phyloP scores from a whole-genome alignment of 2,888 invertebrate species.

The Penaeus monodon region DNA sequence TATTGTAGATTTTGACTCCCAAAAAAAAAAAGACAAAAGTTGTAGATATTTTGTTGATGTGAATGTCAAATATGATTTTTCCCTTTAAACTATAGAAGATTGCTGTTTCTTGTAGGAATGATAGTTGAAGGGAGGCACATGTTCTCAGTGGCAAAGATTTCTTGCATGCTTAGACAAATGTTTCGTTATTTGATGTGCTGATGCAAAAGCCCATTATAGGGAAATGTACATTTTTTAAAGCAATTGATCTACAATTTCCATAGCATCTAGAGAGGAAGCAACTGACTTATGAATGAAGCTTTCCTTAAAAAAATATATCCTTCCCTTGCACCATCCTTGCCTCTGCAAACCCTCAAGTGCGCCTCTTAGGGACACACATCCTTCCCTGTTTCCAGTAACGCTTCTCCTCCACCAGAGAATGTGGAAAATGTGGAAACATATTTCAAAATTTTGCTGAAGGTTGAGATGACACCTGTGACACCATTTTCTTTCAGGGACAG shows the following conservation, averaged over 20 bases:
- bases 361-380: constrained; percentile 58
- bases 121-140: constrained; percentile 50
- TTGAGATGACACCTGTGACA: constrained; percentile 50
- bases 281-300: constrained; percentile 40
- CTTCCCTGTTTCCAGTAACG: constrained; percentile 57
- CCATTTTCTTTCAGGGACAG: constrained; percentile 60
- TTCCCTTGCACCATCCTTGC: constrained; percentile 55
- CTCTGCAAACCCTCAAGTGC: constrained; percentile 49
- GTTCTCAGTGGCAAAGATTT: constrained; percentile 41
- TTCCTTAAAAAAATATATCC: constrained; percentile 48
- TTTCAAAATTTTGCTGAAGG: constrained; percentile 57
- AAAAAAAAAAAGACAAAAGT: not conserved
- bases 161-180: constrained; percentile 40
- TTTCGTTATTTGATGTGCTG: constrained; percentile 36
- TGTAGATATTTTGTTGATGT: constrained; percentile 23
- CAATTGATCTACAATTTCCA: constrained; percentile 57
- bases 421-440: constrained; percentile 29
- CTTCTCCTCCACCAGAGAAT: constrained; percentile 39
- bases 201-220: constrained; percentile 44
- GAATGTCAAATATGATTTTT: constrained; percentile 36
- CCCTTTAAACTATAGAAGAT: constrained; percentile 12
- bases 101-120: constrained; percentile 46
- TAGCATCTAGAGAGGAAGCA: constrained; percentile 28
- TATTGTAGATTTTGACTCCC: not conserved
- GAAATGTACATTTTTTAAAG: constrained; percentile 57